phyloP scores from a whole-genome alignment of 92 coral and sea anemone species.

The Montipora capitata region DNA sequence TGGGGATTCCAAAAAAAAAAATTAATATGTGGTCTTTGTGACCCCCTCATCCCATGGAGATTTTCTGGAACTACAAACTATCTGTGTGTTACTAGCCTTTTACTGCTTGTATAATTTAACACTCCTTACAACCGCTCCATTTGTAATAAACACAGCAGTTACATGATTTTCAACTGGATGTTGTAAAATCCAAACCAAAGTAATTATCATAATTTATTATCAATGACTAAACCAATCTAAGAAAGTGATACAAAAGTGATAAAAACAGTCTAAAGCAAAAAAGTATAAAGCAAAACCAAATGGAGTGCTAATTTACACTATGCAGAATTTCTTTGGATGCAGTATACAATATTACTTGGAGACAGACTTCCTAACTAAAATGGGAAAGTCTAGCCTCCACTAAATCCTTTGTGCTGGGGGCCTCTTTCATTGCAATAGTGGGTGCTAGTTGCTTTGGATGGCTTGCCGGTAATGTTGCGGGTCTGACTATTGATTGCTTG shows the following conservation, averaged over 20 bases:
- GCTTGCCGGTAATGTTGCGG: not conserved
- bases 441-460: constrained; percentile 49
- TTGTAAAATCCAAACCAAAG: constrained; percentile 9
- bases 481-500: constrained; percentile 17
- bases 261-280: too few species aligned
- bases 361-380: constrained; percentile 5
- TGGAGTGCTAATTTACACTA: not conserved
- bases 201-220: constrained; percentile 10
- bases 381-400: constrained; percentile 21
- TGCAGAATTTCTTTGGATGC: constrained; percentile 4
- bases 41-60: constrained; percentile 7
- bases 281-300: not conserved
- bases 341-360: constrained; percentile 9
- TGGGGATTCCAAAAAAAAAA: not conserved
- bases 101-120: constrained; percentile 1
- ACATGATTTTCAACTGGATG: not conserved
- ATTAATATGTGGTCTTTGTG: not conserved
- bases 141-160: not conserved
- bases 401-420: constrained; percentile 46
- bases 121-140: not conserved
- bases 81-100: constrained; percentile 4
- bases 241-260: not conserved
- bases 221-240: constrained; percentile 2
- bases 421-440: constrained; percentile 48
- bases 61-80: not conserved